Evolutionary conservation across 2,113 vertebrate species (phyloP).

Genomic region (Dolichallabes microphthalmus): DNA sequence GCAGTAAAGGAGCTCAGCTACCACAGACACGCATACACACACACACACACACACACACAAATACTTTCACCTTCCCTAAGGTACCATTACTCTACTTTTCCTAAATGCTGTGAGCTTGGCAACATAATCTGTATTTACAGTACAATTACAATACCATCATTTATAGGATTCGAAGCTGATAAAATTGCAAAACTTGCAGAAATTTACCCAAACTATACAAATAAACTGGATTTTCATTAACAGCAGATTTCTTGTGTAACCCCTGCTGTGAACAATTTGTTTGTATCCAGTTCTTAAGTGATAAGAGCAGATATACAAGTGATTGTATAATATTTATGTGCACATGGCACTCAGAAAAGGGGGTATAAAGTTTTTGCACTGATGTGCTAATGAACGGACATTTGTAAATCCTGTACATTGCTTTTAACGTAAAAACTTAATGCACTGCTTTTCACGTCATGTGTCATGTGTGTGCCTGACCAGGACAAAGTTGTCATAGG

Average conservation of each 20-base stretch:
- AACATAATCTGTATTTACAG: background rate
- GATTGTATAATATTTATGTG: background rate
- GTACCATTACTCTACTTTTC: background rate
- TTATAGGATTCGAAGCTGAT: background rate
- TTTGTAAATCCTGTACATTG: background rate
- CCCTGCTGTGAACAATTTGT: too few species aligned
- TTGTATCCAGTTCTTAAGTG: too few species aligned
- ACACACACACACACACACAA: background rate
- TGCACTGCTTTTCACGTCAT: background rate
- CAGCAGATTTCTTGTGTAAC: too few species aligned
- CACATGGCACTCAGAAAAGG: background rate
- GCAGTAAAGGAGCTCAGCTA: background rate
- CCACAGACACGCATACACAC: background rate
- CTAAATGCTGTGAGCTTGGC: too few species aligned
- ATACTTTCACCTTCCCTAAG: background rate
- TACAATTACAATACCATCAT: too few species aligned
- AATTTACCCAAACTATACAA: too few species aligned
- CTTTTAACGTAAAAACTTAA: background rate
- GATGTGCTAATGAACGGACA: background rate
- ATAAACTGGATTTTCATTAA: too few species aligned
- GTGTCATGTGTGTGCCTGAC: constrained; percentile 65
- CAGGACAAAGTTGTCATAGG: constrained; percentile 84
- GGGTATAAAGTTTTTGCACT: background rate
- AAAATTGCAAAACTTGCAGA: too few species aligned
- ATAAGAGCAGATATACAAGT: background rate